Base-by-base conservation (phyloP, 92 coral and sea anemone genomes). In the Heliopora coerulea region DNA sequence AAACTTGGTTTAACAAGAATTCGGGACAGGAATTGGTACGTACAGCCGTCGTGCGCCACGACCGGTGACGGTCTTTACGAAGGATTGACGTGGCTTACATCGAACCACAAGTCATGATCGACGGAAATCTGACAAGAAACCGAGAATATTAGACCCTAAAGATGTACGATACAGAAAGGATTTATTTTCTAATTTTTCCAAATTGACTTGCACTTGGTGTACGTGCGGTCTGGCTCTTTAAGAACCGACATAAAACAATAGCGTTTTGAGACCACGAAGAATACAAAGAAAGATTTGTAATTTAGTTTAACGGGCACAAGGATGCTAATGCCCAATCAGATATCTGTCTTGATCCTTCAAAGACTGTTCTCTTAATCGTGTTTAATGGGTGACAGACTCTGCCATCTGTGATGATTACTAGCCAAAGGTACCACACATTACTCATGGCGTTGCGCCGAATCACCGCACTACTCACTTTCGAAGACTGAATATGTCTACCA, bases 11-110 rank as follows among this genome's bases (percentile, higher is more conserved):
- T 95, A 31, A 70, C 89, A 60, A 75, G 73, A 42, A 82, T 85
- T 40, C 81, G 96, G 66, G 96, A 95, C 46, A 79, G 95, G 73
- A 95, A 90, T 50, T 95, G 99, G 99, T 95, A 90, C 49, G 99
- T 95, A 10, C 99, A 95, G 59, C 99, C 99, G 1, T 88, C 96
- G 5, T 95, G 99, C 72, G 99, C 96, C 3, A 95, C 99, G 14
- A 85, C 99, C 74, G 99, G 97, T 23, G 99, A 95, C 44, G 99
- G 99, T 37, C 89, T 95, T 52, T 84, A 81, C 57, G 99, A 95
- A 46, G 99, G 99, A 24, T 72, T 95, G 62, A 87, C 88, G 60
- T 95, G 99, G 99, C 88, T 95, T 59, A 88, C 79, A 57, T 65
- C 92, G 37, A 95, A 88, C 79, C 83, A 90, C 70, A 82, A 82